Evolutionary conservation across 2,113 vertebrate genomes (phyloP).

Genomic region (Panthera leo): DNA sequence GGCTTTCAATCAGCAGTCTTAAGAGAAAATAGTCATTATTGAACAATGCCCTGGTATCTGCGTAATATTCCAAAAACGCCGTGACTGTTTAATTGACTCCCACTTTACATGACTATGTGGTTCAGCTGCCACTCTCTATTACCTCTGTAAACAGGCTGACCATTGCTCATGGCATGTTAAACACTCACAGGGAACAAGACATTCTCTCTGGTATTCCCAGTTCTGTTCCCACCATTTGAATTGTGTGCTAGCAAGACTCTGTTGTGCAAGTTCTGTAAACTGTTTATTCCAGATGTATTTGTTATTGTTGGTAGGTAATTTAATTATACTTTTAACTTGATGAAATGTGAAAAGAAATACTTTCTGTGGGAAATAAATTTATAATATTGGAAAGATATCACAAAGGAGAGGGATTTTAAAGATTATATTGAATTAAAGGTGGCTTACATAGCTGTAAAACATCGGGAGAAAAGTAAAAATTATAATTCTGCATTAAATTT

Average conservation of each 20-base stretch:
- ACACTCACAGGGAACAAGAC: background rate
- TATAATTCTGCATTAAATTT: background rate
- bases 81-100: background rate
- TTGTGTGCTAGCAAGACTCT: background rate
- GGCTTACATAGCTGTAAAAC: background rate
- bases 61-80: background rate
- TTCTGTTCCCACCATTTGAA: background rate
- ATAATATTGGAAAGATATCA: background rate
- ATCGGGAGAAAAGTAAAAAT: background rate
- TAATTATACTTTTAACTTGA: slow-evolving; percentile 27
- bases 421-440: background rate
- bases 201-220: background rate
- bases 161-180: background rate
- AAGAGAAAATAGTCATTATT: slow-evolving; percentile 4
- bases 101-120: background rate
- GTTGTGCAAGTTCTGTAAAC: background rate
- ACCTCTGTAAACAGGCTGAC: background rate
- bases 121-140: background rate
- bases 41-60: background rate
- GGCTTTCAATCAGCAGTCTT: background rate
- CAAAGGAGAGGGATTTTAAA: background rate
- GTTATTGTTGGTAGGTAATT: background rate
- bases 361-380: background rate
- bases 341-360: background rate
- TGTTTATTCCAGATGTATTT: slow-evolving; percentile 12